Conservation (phyloP, 2,797 vertebrate species). For the Pelobates cultripes region DNA sequence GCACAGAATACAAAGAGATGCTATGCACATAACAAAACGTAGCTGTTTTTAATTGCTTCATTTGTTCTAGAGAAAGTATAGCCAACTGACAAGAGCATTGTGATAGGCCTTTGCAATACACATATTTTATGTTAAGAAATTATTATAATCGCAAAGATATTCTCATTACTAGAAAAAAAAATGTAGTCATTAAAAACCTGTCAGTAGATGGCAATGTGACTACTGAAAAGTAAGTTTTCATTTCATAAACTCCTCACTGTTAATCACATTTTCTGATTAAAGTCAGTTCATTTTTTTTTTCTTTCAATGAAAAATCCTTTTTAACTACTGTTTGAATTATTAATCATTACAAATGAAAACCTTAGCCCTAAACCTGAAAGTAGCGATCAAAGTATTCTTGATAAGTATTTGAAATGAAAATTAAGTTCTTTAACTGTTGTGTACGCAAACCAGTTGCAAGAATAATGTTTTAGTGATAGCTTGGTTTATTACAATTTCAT, state of each 20-base stretch:
- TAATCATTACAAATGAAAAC: constrained; percentile 76
- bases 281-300: constrained; percentile 21
- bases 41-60: background rate
- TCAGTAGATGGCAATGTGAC: constrained; percentile 82
- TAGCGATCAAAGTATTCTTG: constrained; percentile 71
- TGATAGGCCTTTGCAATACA: no score
- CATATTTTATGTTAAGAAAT: no score
- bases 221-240: constrained; percentile 65
- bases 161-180: background rate
- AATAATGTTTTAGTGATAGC: constrained; percentile 17
- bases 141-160: no score
- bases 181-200: constrained; percentile 42
- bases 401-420: constrained; percentile 66
- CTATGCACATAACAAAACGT: background rate
- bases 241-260: constrained; percentile 54
- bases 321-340: constrained; percentile 77
- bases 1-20: background rate
- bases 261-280: constrained; percentile 63
- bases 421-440: constrained; percentile 55
- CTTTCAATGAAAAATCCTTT: constrained; percentile 57
- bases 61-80: background rate
- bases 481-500: constrained; percentile 19
- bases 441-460: constrained; percentile 7
- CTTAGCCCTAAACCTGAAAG: constrained; percentile 69
- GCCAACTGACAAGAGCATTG: no score